These are phyloP conservation scores for Germaria angustata DNA, from an alignment of 2,888 invertebrate species.

Conservation along the genomic window DNA sequence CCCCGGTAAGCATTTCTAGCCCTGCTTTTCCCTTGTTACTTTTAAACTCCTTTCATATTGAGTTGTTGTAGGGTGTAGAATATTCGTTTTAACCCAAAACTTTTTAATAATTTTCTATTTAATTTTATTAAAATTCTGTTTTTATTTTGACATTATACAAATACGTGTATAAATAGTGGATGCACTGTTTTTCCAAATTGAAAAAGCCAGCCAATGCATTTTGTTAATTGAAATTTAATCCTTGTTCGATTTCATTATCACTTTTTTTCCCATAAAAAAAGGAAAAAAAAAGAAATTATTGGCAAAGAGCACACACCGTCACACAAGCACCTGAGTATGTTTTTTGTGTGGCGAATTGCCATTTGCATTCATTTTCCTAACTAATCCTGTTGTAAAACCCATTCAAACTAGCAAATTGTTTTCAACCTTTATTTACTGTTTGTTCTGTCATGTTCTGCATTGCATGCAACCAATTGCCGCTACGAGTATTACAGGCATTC, in stretches of 20 bases:
- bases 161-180: not conserved
- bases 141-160: not conserved
- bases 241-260: slow-evolving; percentile 39
- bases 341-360: not conserved
- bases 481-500: not conserved
- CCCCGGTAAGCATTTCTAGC: no score
- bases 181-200: not conserved
- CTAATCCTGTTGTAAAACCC: slow-evolving; percentile 56
- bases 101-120: not conserved
- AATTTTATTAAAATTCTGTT: no score
- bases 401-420: slow-evolving; percentile 46
- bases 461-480: slow-evolving; percentile 1
- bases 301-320: not conserved
- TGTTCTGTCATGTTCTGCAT: slow-evolving; percentile 9
- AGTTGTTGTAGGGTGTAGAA: no score
- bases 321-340: not conserved
- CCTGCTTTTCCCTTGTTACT: no score
- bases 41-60: no score
- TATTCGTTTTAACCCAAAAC: not conserved
- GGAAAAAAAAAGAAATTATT: not conserved
- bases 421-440: slow-evolving; percentile 19
- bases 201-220: slow-evolving; percentile 25
- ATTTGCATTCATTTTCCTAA: slow-evolving; percentile 37
- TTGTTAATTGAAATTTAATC: slow-evolving; percentile 67
- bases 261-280: not conserved